A percentile compares a stretch with the other conserved stretches of the same genome.
Evolutionary conservation across 2,888 invertebrate species (phyloP).

Genomic region (Dicycla oo): DNA sequence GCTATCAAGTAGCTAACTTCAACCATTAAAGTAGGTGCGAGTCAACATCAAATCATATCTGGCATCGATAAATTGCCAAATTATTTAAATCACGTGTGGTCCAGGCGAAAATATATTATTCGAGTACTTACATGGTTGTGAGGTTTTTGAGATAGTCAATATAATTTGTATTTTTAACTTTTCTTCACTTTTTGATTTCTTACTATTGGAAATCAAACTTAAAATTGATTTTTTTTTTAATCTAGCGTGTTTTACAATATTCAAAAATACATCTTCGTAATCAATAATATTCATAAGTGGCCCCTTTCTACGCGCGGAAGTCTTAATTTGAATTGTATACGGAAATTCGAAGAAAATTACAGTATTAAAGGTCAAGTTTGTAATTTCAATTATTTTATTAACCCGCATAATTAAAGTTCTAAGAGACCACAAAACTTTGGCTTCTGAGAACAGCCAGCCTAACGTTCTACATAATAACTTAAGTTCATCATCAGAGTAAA

Average conservation of each 20-base stretch:
- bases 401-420: conserved; percentile 18
- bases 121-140: conserved; percentile 63
- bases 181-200: conserved; percentile 40
- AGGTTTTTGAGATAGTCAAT: conserved; percentile 63
- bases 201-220: conserved; percentile 1
- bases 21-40: conserved; percentile 71
- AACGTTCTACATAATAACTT: conserved; percentile 52
- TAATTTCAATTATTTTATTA: neutral
- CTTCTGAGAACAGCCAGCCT: conserved; percentile 20
- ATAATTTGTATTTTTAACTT: conserved; percentile 55
- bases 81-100: conserved; percentile 83
- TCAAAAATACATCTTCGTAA: too few relatives aligned
- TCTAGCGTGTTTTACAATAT: too few relatives aligned
- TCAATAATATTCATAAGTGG: neutral
- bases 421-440: conserved; percentile 37
- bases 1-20: too few relatives aligned
- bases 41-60: conserved; percentile 77
- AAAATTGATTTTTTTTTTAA: neutral
- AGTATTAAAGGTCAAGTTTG: neutral
- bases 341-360: neutral
- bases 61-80: conserved; percentile 80
- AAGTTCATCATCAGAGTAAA: conserved; percentile 63
- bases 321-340: too few relatives aligned
- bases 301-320: neutral
- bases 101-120: conserved; percentile 64